A percentile compares a stretch with the other conserved stretches of the same genome.
phyloP scores from a whole-genome alignment of 2,113 vertebrate genomes.

The Calidris pygmaea region DNA sequence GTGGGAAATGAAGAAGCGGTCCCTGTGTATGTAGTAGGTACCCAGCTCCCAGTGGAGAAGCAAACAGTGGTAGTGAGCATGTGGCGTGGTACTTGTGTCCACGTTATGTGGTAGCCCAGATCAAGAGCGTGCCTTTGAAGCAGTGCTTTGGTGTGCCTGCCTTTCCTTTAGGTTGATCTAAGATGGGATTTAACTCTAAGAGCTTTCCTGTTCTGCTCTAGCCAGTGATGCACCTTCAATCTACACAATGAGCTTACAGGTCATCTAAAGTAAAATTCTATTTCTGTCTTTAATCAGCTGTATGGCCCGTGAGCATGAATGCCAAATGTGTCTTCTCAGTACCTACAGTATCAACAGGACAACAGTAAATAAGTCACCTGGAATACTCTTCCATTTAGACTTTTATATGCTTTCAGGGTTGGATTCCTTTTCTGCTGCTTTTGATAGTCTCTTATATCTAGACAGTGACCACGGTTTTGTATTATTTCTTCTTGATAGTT shows the following conservation, averaged over 20 bases:
- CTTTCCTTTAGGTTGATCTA: not conserved
- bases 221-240: not conserved
- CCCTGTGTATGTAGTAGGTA: not conserved
- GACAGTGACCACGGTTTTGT: not conserved
- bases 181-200: not conserved
- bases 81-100: not conserved
- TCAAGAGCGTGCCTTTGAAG: not conserved
- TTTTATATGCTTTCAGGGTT: not conserved
- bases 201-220: not conserved
- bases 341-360: not conserved
- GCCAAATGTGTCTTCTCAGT: not conserved
- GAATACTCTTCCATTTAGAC: not conserved
- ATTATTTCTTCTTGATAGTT: not conserved
- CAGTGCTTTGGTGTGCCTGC: not conserved
- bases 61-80: not conserved
- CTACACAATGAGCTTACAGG: not conserved
- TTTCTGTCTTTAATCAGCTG: not conserved
- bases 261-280: fast-evolving
- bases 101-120: not conserved
- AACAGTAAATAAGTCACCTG: not conserved
- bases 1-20: not conserved
- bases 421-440: not conserved
- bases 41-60: not conserved
- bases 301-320: fast-evolving
- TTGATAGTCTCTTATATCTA: not conserved